Evolutionary conservation across 2,888 invertebrate species (phyloP).

Genomic region (Eristalis pertinax): DNA sequence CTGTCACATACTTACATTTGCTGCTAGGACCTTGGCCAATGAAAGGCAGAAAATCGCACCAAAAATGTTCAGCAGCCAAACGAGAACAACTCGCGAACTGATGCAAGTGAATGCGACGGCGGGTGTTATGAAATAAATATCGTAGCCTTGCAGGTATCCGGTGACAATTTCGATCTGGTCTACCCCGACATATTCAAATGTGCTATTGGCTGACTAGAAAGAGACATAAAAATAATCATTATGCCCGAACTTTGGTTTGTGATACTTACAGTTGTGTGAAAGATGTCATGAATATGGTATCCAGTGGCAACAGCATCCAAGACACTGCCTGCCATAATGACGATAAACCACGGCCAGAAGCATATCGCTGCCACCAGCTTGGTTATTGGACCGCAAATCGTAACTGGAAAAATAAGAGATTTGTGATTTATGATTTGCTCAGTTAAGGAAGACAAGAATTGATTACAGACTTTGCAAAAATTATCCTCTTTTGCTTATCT

Average conservation of each 20-base stretch:
- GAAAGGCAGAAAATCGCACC: conserved; percentile 79
- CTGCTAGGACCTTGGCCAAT: conserved; percentile 75
- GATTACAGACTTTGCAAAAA: no score
- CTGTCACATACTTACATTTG: conserved; percentile 72
- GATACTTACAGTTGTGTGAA: conserved; percentile 79
- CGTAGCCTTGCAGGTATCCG: conserved; percentile 73
- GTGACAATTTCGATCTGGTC: neutral
- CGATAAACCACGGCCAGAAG: conserved; percentile 81
- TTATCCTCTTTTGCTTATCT: no score
- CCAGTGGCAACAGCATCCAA: conserved; percentile 81
- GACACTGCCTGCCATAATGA: conserved; percentile 78
- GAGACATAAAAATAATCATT: neutral
- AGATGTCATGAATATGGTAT: conserved; percentile 80
- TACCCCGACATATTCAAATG: conserved; percentile 73
- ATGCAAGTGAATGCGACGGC: conserved; percentile 82
- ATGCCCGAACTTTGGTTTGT: neutral
- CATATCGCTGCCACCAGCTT: conserved; percentile 75
- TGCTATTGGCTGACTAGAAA: conserved; percentile 42
- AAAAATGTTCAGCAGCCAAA: conserved; percentile 82
- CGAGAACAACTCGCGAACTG: conserved; percentile 81
- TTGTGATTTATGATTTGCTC: no score
- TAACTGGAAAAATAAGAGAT: conserved; percentile 72
- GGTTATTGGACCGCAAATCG: conserved; percentile 76
- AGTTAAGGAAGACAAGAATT: no score
- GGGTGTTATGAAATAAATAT: conserved; percentile 77